Base-by-base conservation (phyloP, 2,888 invertebrate species). In the Xanthorhoe spadicearia region DNA sequence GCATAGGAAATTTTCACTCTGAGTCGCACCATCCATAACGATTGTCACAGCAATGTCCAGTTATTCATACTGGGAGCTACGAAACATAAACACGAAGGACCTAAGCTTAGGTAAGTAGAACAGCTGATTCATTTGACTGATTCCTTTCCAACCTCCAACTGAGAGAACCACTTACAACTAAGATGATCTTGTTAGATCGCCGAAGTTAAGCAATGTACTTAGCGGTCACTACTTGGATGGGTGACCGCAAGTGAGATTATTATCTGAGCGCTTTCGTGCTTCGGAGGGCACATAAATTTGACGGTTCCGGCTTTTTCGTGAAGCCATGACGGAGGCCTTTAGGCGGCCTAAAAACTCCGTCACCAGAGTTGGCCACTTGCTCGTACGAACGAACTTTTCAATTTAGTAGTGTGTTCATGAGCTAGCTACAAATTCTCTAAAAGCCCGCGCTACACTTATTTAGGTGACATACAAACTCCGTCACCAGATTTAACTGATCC, bases 11-110 rank as follows among this genome's bases (percentile, higher is more conserved):
- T 70, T 70, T 71, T 72, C 73, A 70, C 72, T 72, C 70, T 65
- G 65, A 70, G 70, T 60, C 60, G 66, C 70, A 50, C 73, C 71
- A 74, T 74, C 74, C 68, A 71, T 72, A 74, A 69, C 67, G 43
- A 66, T 74, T 74, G 74, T 74, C 72, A 72, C 67, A 72, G 72
- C 67, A 66, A 72, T 71, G 74, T 72, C 71, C 72, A 72, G 69
- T 72, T 71, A 71, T 69, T 72, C 69, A 71, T 71, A 70, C 64
- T 62, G 67, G 66, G 59, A 71, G 54, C 59, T 59, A 58, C 62
- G 69, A 69, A 66, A 66, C 66, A 73, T 73, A 72, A 72, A 70
- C 73, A 74, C 66, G 68, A 49, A 71, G 65, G 61, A 62, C 38
- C 35, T 17, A 43, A 7, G 32, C 43, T 52, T 35, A 46, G 38